Conservation (phyloP, 2,797 vertebrate species). For the Anguilla obscura region DNA sequence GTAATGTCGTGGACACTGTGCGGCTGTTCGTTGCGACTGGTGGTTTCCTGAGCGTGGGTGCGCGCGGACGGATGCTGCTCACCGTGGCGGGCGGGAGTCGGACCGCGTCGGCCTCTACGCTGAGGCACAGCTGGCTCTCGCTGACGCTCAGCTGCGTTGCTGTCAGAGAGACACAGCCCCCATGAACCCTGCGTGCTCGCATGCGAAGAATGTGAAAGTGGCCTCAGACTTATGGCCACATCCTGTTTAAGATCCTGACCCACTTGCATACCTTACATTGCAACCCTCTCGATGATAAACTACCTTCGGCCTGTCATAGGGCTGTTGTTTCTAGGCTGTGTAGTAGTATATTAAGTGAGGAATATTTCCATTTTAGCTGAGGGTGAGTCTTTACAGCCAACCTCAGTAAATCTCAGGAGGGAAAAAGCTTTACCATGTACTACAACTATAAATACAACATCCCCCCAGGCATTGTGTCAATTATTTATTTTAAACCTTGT, state of each 20-base stretch:
- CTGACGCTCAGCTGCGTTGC: conserved; percentile 79
- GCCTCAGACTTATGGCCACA: background rate
- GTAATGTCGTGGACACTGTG: background rate
- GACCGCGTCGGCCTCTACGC: conserved; percentile 72
- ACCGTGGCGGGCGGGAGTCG: conserved; percentile 74
- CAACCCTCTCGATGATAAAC: background rate
- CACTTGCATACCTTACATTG: background rate
- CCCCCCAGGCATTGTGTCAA: background rate
- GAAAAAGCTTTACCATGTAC: background rate
- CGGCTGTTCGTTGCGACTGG: background rate
- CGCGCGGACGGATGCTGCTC: conserved; percentile 35
- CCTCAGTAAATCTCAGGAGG: background rate
- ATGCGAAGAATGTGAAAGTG: background rate
- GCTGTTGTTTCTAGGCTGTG: background rate
- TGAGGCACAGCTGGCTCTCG: conserved; percentile 79
- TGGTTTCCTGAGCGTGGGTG: background rate
- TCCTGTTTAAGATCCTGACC: background rate
- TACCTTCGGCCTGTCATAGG: background rate
- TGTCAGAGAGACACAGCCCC: conserved; percentile 53
- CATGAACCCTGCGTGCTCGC: background rate
- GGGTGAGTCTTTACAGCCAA: background rate
- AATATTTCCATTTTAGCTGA: background rate
- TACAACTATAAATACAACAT: background rate
- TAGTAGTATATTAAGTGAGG: background rate
- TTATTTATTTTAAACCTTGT: background rate